These are phyloP conservation scores for Podarcis lilfordi DNA, from an alignment of 2,797 vertebrate species.

Conservation along the genomic window DNA sequence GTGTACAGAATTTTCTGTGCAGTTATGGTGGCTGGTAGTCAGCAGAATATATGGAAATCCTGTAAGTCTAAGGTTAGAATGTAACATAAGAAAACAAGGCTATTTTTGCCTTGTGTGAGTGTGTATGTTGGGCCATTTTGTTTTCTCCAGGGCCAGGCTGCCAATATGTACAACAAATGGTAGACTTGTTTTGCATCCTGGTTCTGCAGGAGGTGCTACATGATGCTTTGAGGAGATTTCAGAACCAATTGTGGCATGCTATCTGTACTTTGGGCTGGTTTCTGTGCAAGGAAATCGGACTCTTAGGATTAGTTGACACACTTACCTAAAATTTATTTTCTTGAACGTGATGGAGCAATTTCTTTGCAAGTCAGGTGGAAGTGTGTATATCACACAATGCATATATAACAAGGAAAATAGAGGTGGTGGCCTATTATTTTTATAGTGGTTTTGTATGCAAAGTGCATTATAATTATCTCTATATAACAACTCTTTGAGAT, in stretches of 20 bases:
- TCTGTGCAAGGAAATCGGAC: neutral
- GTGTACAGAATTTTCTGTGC: too few relatives aligned
- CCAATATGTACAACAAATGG: neutral
- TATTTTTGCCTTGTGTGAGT: neutral
- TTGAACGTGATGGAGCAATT: neutral
- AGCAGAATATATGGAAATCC: too few relatives aligned
- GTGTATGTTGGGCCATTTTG: neutral
- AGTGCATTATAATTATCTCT: neutral
- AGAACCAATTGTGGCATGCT: neutral
- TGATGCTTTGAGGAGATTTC: neutral
- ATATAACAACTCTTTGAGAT: too few relatives aligned
- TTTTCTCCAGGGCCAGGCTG: neutral
- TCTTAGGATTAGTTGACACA: neutral
- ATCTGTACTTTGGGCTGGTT: neutral
- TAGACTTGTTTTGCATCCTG: neutral
- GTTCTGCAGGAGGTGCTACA: neutral
- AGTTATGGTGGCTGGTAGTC: too few relatives aligned
- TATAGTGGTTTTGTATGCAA: neutral
- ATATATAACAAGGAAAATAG: neutral
- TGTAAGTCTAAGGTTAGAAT: too few relatives aligned
- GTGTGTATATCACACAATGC: too few relatives aligned
- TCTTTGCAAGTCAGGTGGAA: neutral
- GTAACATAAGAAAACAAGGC: too few relatives aligned
- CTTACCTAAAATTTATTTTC: neutral
- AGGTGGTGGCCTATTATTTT: neutral